These are phyloP conservation scores for Eurystomus gularis DNA, from an alignment of 2,113 vertebrate species.

Conservation along the genomic window DNA sequence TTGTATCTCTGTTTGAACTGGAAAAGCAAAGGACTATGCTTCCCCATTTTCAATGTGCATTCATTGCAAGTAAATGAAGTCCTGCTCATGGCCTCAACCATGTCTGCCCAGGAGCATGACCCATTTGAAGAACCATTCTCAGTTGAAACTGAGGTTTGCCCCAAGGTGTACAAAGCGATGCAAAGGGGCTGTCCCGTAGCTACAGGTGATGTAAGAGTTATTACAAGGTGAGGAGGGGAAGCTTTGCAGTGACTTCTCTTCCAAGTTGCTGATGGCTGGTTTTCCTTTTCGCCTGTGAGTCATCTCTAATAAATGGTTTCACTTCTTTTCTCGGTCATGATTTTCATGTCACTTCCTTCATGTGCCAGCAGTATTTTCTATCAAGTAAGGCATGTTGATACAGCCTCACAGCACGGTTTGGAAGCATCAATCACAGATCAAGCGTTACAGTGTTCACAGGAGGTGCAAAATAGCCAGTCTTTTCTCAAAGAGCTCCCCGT, in stretches of 20 bases:
- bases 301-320: not conserved
- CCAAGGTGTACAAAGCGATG: not conserved
- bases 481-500: not conserved
- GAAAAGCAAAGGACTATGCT: not conserved
- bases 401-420: not conserved
- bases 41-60: not conserved
- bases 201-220: not conserved
- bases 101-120: not conserved
- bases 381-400: not conserved
- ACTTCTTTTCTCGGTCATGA: not conserved
- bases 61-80: not conserved
- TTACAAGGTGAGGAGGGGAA: not conserved
- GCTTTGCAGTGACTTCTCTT: not conserved
- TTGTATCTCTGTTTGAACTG: not conserved
- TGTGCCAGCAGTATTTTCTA: not conserved
- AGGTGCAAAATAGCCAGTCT: not conserved
- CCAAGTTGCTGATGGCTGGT: not conserved
- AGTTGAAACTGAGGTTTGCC: not conserved
- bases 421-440: not conserved
- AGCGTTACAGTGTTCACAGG: not conserved
- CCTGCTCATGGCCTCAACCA: not conserved
- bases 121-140: not conserved
- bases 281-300: not conserved
- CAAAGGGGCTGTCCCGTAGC: not conserved
- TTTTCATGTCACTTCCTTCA: not conserved